Evolutionary conservation across 2,888 invertebrate species (phyloP).

Genomic region (Xanthia togata): DNA sequence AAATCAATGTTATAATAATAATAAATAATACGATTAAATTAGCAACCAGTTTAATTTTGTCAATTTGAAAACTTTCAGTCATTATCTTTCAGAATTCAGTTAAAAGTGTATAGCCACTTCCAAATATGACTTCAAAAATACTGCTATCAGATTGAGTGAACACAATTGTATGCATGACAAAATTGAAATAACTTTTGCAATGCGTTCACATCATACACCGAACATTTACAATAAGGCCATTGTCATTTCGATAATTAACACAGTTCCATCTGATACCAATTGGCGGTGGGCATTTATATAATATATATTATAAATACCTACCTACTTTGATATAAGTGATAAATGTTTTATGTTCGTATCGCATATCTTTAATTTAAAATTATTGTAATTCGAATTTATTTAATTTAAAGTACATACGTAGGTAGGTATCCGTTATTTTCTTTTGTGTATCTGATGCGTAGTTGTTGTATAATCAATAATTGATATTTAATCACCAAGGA

Average conservation of each 20-base stretch:
- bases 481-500: background rate
- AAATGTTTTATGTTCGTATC: conserved; percentile 9
- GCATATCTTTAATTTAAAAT: conserved; percentile 10
- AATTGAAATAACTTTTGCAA: conserved; percentile 36
- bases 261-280: conserved; percentile 72
- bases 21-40: no score
- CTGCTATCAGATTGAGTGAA: conserved; percentile 6
- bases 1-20: no score
- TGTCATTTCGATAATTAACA: conserved; percentile 75
- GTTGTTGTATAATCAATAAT: background rate
- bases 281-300: conserved; percentile 47
- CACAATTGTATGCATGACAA: conserved; percentile 39
- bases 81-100: background rate
- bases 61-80: background rate
- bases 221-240: conserved; percentile 64
- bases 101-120: background rate
- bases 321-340: conserved; percentile 6
- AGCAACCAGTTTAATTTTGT: no score
- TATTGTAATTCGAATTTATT: conserved; percentile 8
- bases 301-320: conserved; percentile 31
- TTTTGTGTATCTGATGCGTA: background rate
- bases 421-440: no score
- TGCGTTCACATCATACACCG: conserved; percentile 25
- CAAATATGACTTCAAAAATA: conserved; percentile 3
- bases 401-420: background rate